phyloP scores from a whole-genome alignment of 2,888 invertebrate genomes.

The Gasteruption jaculator region DNA sequence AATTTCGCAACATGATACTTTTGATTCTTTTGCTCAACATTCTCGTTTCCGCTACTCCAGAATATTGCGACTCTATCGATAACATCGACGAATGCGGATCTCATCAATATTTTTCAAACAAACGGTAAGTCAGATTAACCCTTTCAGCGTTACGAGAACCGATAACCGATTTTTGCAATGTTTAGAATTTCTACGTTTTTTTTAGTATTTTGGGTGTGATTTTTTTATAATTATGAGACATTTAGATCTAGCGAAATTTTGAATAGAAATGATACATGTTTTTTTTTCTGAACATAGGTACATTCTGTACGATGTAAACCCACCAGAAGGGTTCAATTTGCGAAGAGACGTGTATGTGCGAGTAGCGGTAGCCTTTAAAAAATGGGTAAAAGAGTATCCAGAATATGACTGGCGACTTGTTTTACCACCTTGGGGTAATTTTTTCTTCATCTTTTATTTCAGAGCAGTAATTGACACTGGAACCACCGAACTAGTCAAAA shows the following conservation, averaged over 20 bases:
- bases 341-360: constrained; percentile 94
- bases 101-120: constrained; percentile 20
- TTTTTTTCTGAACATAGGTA: no score
- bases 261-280: no score
- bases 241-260: neutral
- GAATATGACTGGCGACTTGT: constrained; percentile 63
- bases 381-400: constrained; percentile 56
- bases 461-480: no score
- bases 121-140: constrained; percentile 23
- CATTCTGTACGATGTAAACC: constrained; percentile 90
- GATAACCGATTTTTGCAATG: neutral
- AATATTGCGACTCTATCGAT: constrained; percentile 9
- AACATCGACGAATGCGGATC: constrained; percentile 16
- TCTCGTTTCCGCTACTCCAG: no score
- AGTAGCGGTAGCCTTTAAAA: constrained; percentile 76
- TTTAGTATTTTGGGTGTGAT: neutral
- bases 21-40: no score
- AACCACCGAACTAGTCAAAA: no score
- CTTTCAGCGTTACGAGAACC: neutral
- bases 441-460: neutral
- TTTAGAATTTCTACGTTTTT: neutral
- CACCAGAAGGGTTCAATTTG: constrained; percentile 94
- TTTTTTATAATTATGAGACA: neutral
- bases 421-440: constrained; percentile 85
- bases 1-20: no score